Percentiles rank a stretch among this genome's conserved stretches.
Evolutionary conservation across 92 coral and sea anemone genomes (phyloP).

Genomic region (Porites cylindrica): DNA sequence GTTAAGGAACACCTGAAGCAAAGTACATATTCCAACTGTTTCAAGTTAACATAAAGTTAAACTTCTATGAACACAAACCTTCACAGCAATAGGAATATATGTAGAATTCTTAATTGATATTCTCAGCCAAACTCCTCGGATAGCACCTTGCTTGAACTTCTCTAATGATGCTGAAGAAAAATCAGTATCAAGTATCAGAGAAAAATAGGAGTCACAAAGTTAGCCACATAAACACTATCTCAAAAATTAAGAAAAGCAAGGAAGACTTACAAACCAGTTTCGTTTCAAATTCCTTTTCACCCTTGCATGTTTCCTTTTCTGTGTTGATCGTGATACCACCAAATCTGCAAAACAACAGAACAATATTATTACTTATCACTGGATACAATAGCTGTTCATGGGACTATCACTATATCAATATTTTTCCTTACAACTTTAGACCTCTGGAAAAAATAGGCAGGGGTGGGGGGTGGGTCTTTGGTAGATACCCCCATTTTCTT

Average conservation of each 20-base stretch:
- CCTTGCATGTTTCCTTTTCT: constrained; percentile 36
- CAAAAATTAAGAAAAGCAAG: neutral
- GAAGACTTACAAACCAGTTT: constrained; percentile 67
- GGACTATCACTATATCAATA: too few species aligned
- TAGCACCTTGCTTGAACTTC: constrained; percentile 56
- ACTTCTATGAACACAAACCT: constrained; percentile 38
- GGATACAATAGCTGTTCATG: neutral
- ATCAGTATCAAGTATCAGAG: neutral
- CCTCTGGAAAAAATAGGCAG: too few species aligned
- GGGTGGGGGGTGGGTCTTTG: too few species aligned
- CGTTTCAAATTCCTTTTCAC: constrained; percentile 67
- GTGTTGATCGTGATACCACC: constrained; percentile 82
- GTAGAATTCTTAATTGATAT: constrained; percentile 77
- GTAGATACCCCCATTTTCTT: too few species aligned
- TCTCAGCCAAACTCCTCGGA: constrained; percentile 88
- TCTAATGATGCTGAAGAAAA: constrained; percentile 67
- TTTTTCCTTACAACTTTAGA: too few species aligned
- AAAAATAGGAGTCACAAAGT: neutral
- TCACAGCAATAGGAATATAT: constrained; percentile 81
- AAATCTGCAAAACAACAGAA: constrained; percentile 49
- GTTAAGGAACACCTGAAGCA: too few species aligned
- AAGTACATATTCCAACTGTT: too few species aligned
- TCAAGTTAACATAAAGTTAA: too few species aligned
- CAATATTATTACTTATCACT: neutral
- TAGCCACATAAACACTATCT: neutral